Evolutionary conservation across 2,888 invertebrate genomes (phyloP).

Genomic region (Tinea pellionella): DNA sequence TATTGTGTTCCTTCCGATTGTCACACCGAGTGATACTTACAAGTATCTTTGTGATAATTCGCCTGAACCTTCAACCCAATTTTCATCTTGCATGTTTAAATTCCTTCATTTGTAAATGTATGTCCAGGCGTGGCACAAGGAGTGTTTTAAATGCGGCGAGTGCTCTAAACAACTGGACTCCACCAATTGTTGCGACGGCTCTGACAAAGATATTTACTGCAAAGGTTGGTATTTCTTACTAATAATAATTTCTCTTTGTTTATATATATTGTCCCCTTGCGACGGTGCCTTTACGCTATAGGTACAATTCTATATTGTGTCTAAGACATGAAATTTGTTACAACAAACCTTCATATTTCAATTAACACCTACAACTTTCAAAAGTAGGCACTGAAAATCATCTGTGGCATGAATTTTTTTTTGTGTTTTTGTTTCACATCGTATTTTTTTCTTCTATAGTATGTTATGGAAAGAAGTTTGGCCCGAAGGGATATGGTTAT

Average conservation of each 20-base stretch:
- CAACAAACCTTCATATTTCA: not conserved
- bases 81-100: slow-evolving; percentile 36
- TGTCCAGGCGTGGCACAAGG: slow-evolving; percentile 89
- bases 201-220: slow-evolving; percentile 96
- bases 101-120: slow-evolving; percentile 50
- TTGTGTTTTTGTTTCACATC: slow-evolving; percentile 18
- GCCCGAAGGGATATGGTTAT: slow-evolving; percentile 97
- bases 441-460: slow-evolving; percentile 68
- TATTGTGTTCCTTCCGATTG: slow-evolving; percentile 23
- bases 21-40: not conserved
- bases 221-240: slow-evolving; percentile 76
- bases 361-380: not conserved
- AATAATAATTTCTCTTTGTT: slow-evolving; percentile 8
- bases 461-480: slow-evolving; percentile 97
- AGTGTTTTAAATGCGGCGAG: slow-evolving; percentile 92
- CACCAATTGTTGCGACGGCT: slow-evolving; percentile 91
- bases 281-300: not conserved
- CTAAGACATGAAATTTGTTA: not conserved
- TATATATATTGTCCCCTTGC: not conserved
- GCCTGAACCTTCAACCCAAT: not conserved
- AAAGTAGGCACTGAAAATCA: not conserved
- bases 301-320: not conserved
- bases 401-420: slow-evolving; percentile 16
- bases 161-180: slow-evolving; percentile 91
- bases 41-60: slow-evolving; percentile 6